phyloP scores from a whole-genome alignment of 2,888 invertebrate genomes.

The Diaperis boleti region DNA sequence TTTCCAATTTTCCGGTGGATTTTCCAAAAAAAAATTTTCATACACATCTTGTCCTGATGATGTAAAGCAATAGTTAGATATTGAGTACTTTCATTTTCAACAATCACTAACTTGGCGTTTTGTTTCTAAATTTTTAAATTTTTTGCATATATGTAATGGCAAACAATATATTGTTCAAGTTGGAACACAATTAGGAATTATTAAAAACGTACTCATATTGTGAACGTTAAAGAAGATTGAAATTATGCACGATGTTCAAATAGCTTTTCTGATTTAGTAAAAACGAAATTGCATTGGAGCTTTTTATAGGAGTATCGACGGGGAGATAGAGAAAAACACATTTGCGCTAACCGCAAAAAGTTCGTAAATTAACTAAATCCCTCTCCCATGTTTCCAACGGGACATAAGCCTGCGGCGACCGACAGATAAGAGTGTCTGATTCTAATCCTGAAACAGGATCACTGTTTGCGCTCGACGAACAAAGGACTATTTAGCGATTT shows the following conservation, averaged over 20 bases:
- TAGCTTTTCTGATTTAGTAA: not conserved
- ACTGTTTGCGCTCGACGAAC: slow-evolving; percentile 33
- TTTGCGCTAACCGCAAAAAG: slow-evolving; percentile 38
- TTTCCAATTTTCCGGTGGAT: no score
- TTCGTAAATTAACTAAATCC: slow-evolving; percentile 42
- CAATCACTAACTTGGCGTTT: no score
- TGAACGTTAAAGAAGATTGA: not conserved
- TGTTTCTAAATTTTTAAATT: no score
- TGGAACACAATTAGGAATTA: no score
- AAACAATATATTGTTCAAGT: no score
- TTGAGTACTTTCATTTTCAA: no score
- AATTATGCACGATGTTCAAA: not conserved
- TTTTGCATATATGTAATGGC: no score
- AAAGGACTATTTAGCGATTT: slow-evolving; percentile 43
- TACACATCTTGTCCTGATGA: no score
- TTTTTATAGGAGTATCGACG: slow-evolving; percentile 18
- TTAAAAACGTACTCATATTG: no score
- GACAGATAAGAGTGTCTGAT: slow-evolving; percentile 44
- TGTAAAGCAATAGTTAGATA: no score
- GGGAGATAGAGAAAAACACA: slow-evolving; percentile 31
- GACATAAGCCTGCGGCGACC: slow-evolving; percentile 39
- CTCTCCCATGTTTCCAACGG: slow-evolving; percentile 32
- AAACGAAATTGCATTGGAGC: slow-evolving; percentile 9
- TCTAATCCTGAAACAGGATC: slow-evolving; percentile 39
- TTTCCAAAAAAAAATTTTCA: no score